Conservation (phyloP, 92 coral and sea anemone species). For the Parazoanthus darwini region DNA sequence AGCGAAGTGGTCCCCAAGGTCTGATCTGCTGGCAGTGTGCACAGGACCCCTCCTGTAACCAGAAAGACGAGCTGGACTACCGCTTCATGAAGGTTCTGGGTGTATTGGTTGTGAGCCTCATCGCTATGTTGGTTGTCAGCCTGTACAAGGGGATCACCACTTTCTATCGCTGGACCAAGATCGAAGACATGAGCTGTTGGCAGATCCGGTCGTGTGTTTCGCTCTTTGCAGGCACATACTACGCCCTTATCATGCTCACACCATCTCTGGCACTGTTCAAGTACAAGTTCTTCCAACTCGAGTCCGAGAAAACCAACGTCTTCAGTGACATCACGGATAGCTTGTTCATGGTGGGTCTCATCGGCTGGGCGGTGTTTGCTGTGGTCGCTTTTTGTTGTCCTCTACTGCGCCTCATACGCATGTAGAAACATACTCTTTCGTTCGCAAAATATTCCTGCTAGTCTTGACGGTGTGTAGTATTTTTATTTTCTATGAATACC, state of each 20-base stretch:
- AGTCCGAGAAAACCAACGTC: slow-evolving; percentile 59
- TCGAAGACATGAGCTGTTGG: slow-evolving; percentile 72
- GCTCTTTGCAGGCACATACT: slow-evolving; percentile 74
- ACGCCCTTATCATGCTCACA: slow-evolving; percentile 66
- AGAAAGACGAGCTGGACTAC: slow-evolving; percentile 55
- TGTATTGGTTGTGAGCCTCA: slow-evolving; percentile 57
- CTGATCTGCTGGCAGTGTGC: slow-evolving; percentile 75
- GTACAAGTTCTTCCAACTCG: slow-evolving; percentile 70
- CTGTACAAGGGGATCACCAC: slow-evolving; percentile 71
- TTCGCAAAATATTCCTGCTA: neutral
- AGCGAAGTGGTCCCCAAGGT: slow-evolving; percentile 70
- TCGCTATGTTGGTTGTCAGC: slow-evolving; percentile 59
- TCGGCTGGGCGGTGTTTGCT: slow-evolving; percentile 76
- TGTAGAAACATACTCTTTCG: slow-evolving; percentile 4
- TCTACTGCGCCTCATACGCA: slow-evolving; percentile 60
- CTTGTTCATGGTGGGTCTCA: slow-evolving; percentile 75
- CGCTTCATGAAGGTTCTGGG: slow-evolving; percentile 56
- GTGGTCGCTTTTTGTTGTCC: slow-evolving; percentile 80
- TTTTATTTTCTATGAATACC: neutral
- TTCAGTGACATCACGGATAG: slow-evolving; percentile 78
- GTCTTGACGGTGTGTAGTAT: neutral
- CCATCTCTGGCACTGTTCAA: slow-evolving; percentile 74
- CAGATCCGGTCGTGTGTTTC: slow-evolving; percentile 83
- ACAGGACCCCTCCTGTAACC: slow-evolving; percentile 58
- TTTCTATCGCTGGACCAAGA: slow-evolving; percentile 82